Evolutionary conservation across 1,140 invertebrate genomes (phyloP).

Genomic region (Scaptomyza montana): DNA sequence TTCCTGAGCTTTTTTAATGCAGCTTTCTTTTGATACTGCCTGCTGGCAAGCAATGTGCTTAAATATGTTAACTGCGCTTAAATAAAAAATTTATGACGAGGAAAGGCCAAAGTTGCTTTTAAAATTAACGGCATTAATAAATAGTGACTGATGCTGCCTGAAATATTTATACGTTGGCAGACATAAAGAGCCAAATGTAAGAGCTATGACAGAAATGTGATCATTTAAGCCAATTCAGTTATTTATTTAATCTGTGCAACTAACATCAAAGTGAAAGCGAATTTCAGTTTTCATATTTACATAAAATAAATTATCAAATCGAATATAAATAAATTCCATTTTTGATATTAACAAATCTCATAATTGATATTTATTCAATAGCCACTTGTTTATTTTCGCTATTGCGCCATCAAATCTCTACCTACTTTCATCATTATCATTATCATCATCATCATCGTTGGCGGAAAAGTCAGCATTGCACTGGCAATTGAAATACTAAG

Average conservation of each 20-base stretch:
- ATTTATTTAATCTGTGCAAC: not conserved
- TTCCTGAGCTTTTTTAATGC: slow-evolving; percentile 26
- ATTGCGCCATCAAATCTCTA: slow-evolving; percentile 35
- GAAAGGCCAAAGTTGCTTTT: slow-evolving; percentile 59
- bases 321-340: not conserved
- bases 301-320: not conserved
- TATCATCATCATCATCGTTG: no score
- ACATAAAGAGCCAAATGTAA: not conserved
- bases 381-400: slow-evolving; percentile 25
- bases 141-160: slow-evolving; percentile 12
- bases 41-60: slow-evolving; percentile 24
- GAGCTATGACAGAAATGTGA: not conserved
- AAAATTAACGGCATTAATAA: slow-evolving; percentile 71
- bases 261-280: not conserved
- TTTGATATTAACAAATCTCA: slow-evolving; percentile 2
- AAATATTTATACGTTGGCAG: not conserved
- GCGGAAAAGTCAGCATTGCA: slow-evolving; percentile 25
- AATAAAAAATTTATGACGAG: slow-evolving; percentile 55
- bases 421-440: slow-evolving; percentile 27
- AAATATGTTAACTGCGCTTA: slow-evolving; percentile 68
- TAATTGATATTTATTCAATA: slow-evolving; percentile 25
- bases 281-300: not conserved
- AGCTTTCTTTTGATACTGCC: slow-evolving; percentile 19
- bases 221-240: not conserved
- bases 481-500: slow-evolving; percentile 48